Conservation (phyloP, 2,113 vertebrate genomes). For the Onychorhynchus coronatus region DNA sequence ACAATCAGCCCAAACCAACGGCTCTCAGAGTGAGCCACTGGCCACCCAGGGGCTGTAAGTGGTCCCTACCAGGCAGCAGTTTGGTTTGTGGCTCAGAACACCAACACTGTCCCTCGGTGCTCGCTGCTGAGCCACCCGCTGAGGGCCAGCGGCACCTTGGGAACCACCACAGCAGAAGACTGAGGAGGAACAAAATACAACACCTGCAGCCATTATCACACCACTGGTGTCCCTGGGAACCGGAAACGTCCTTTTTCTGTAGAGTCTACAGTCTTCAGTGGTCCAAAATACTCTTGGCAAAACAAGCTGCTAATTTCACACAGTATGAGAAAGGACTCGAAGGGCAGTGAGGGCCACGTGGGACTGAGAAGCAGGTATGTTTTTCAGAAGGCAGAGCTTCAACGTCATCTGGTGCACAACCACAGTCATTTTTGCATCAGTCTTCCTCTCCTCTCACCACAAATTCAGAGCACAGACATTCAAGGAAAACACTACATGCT, state of each 20-base stretch:
- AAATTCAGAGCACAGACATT: background rate
- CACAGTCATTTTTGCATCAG: rapidly evolving
- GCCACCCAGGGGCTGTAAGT: background rate
- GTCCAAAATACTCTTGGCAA: background rate
- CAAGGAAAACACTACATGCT: background rate
- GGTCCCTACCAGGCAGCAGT: rapidly evolving
- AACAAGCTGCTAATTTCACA: background rate
- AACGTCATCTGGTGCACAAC: rapidly evolving
- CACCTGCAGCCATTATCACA: background rate
- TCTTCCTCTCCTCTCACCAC: background rate
- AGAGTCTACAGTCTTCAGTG: background rate
- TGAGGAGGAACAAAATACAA: background rate
- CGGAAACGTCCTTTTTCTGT: background rate
- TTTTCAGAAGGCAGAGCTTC: background rate
- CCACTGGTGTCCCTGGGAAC: background rate
- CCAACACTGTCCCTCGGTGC: background rate
- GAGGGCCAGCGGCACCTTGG: background rate
- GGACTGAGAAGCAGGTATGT: rapidly evolving
- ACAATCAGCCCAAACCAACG: background rate
- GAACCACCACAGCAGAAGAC: background rate
- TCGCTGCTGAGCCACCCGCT: rapidly evolving
- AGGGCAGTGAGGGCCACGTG: background rate
- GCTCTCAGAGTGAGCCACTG: rapidly evolving
- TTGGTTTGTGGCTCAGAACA: background rate
- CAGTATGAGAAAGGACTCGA: background rate